These are phyloP conservation scores for Phalacrocorax brasilianus DNA, from an alignment of 2,113 vertebrate genomes.

Conservation along the genomic window DNA sequence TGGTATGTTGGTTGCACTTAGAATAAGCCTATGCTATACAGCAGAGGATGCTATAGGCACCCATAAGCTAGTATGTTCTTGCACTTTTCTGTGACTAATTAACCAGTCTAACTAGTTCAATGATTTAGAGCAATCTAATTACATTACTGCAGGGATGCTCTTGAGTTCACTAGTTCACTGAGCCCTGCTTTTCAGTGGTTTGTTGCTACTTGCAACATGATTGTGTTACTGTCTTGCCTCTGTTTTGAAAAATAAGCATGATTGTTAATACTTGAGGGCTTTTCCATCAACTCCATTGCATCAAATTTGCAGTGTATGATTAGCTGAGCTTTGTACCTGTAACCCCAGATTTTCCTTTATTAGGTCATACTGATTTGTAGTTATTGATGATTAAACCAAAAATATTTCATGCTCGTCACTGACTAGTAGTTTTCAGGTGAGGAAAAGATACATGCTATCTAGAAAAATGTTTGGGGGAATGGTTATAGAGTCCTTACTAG, in stretches of 20 bases:
- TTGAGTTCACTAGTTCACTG: background rate
- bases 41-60: background rate
- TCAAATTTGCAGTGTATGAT: background rate
- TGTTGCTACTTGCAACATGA: background rate
- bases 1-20: constrained; percentile 17
- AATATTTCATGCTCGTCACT: background rate
- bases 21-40: background rate
- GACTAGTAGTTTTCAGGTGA: background rate
- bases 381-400: background rate
- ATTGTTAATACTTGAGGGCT: background rate
- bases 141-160: background rate
- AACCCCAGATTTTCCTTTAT: background rate
- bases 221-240: background rate
- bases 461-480: background rate
- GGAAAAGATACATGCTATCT: background rate
- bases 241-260: background rate
- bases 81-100: background rate
- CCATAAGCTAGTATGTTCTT: background rate
- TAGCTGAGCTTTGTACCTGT: background rate
- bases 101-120: background rate
- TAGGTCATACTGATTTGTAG: background rate
- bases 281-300: background rate
- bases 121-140: background rate
- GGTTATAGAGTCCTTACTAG: background rate
- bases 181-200: background rate